These are phyloP conservation scores for Ophion ellenae DNA, from an alignment of 2,888 invertebrate species.

Conservation along the genomic window DNA sequence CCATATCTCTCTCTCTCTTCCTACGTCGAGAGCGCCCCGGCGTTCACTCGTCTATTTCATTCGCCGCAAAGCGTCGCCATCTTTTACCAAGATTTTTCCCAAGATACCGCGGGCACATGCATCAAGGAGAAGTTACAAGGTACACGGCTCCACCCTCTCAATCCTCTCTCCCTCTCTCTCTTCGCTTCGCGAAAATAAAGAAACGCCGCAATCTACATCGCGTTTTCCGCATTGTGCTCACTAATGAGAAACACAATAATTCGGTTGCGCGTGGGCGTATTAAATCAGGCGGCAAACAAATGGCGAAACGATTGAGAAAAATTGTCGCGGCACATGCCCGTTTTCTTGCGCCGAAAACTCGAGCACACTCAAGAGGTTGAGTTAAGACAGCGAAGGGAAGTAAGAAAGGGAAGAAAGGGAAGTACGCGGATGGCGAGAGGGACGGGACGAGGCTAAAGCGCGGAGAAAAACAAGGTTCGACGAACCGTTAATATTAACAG, in stretches of 20 bases:
- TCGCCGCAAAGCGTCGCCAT: too few species aligned
- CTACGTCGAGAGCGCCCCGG: too few species aligned
- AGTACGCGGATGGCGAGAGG: slow-evolving; percentile 37
- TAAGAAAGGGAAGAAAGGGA: slow-evolving; percentile 45
- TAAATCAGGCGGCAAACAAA: slow-evolving; percentile 9
- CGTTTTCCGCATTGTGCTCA: background rate
- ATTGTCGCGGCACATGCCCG: slow-evolving; percentile 32
- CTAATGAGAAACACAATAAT: slow-evolving; percentile 30
- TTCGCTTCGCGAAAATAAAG: background rate
- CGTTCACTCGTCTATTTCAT: too few species aligned
- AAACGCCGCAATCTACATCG: background rate
- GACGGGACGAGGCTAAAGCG: background rate
- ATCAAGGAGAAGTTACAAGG: too few species aligned
- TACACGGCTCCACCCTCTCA: too few species aligned
- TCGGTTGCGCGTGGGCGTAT: background rate
- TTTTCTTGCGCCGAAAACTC: slow-evolving; percentile 41
- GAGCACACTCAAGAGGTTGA: slow-evolving; percentile 11
- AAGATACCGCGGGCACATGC: too few species aligned
- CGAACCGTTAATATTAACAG: slow-evolving; percentile 67
- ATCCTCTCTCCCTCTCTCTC: background rate
- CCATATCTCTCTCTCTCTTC: too few species aligned
- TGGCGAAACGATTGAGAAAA: slow-evolving; percentile 54
- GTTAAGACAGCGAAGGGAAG: slow-evolving; percentile 35
- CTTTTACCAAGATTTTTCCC: too few species aligned
- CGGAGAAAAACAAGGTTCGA: slow-evolving; percentile 64